Evolutionary conservation across 2,888 invertebrate species (phyloP), one percentile per base, ranked within the genome.

Genomic region (Barypeithes pellucidus): DNA sequence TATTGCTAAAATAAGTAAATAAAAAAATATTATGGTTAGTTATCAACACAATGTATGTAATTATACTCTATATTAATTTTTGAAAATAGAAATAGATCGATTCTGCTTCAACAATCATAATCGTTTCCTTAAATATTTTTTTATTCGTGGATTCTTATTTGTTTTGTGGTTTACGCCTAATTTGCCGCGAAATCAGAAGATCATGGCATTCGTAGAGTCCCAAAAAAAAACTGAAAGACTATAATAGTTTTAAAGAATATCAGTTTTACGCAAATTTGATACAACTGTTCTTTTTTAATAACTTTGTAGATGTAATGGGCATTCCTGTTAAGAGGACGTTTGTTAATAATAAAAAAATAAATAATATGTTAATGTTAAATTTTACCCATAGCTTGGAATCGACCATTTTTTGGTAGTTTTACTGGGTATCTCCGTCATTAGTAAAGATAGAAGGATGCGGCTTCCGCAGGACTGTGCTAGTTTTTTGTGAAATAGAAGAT

Each of bases 251-350:
- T 47, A 47, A 47, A 20, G 20, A 47, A 47, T 20, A 47, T 7
- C 47, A 47, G 47, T 47, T 47, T 47, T 47, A 47, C 47, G 47
- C 47, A 47, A 47, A 47, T 47, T 47, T 47, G 9, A 47, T 18
- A 47, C 20, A 20, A 47, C 47, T 1, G 47, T 47, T 47, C 47
- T 47, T 47, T 47, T 45, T 20, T 9, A 47, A 47, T 47, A 20
- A 9, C 8, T 11, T 43, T 12, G 43, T 16, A 14, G 43, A 43
- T 43, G 16, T 16, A 16, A 43, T 43, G n/a, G n/a, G n/a, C n/a
- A n/a, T n/a, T n/a, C n/a, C n/a, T n/a, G n/a, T n/a, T n/a, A n/a
- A n/a, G n/a, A n/a, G n/a, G n/a, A n/a, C n/a, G n/a, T n/a, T n/a
- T n/a, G n/a, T n/a, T n/a, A n/a, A n/a, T n/a, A n/a, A n/a, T n/a